These are phyloP conservation scores for Agriotes lineatus DNA, from an alignment of 2,888 invertebrate species.

Conservation along the genomic window DNA sequence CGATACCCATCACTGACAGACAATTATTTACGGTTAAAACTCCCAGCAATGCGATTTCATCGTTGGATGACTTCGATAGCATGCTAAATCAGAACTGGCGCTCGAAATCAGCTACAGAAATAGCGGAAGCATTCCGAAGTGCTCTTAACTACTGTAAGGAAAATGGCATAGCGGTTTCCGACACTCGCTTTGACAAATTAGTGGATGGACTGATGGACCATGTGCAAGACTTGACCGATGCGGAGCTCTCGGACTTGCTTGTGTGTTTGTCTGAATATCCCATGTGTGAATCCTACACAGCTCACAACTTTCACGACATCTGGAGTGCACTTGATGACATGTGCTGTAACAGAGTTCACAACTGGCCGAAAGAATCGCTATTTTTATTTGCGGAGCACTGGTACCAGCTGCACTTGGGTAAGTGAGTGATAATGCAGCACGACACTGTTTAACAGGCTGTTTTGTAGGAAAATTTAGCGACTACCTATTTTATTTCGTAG, in stretches of 20 bases:
- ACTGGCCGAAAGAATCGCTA: conserved; percentile 70
- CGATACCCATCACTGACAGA: conserved; percentile 8
- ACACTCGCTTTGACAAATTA: conserved; percentile 61
- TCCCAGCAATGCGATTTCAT: background rate
- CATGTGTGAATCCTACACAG: conserved; percentile 66
- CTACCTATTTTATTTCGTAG: conserved; percentile 69
- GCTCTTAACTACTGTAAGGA: conserved; percentile 54
- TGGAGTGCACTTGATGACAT: conserved; percentile 78
- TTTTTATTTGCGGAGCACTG: conserved; percentile 75
- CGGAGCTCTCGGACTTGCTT: conserved; percentile 71
- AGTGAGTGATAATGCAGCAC: conserved; percentile 15
- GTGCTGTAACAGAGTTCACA: conserved; percentile 67
- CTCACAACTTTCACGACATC: conserved; percentile 73
- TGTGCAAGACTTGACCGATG: conserved; percentile 69
- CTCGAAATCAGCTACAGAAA: conserved; percentile 51
- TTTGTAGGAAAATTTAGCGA: conserved; percentile 68
- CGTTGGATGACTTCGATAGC: conserved; percentile 48
- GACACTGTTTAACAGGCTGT: background rate
- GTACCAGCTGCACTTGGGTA: conserved; percentile 70
- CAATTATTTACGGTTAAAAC: conserved; percentile 8
- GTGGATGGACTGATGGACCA: conserved; percentile 67
- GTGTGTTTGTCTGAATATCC: conserved; percentile 69
- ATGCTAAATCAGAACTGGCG: conserved; percentile 56
- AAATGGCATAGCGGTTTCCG: conserved; percentile 57
- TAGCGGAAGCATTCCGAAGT: conserved; percentile 57